These are phyloP conservation scores for Craniophora ligustri DNA, from an alignment of 2,888 invertebrate species.

Conservation along the genomic window DNA sequence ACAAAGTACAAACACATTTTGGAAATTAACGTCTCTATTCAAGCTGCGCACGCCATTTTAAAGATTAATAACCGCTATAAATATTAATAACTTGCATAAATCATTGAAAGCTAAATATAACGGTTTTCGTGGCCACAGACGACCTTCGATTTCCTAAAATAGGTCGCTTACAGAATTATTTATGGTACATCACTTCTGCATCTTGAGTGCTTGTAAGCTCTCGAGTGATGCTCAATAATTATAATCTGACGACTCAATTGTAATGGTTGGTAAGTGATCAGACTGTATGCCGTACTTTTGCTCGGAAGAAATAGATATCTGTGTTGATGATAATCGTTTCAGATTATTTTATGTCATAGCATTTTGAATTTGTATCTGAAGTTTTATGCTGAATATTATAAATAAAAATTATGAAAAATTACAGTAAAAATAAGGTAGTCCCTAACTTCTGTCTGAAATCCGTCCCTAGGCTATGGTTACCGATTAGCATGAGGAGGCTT, in stretches of 20 bases:
- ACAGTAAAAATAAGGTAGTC: too few relatives aligned
- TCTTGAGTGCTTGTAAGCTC: neutral
- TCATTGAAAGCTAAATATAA: conserved; percentile 27
- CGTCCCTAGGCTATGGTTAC: too few relatives aligned
- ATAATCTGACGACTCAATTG: neutral
- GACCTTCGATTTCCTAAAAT: conserved; percentile 13
- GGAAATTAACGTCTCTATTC: conserved; percentile 2
- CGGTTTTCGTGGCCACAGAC: conserved; percentile 10
- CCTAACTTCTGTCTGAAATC: too few relatives aligned
- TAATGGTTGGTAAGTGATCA: too few relatives aligned
- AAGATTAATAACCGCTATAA: conserved; percentile 34
- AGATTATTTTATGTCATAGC: too few relatives aligned
- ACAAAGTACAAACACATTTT: neutral
- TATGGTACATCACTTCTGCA: neutral
- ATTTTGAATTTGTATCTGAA: too few relatives aligned
- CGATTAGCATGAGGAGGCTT: too few relatives aligned
- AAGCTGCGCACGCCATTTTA: conserved; percentile 5
- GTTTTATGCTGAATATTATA: too few relatives aligned
- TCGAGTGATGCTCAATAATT: neutral
- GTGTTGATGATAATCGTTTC: too few relatives aligned
- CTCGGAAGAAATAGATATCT: too few relatives aligned
- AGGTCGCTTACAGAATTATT: conserved; percentile 13
- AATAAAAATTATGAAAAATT: too few relatives aligned
- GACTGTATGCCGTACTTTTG: too few relatives aligned
- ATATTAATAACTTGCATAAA: conserved; percentile 34